Evolutionary conservation across 2,113 vertebrate species (phyloP).

Genomic region (Oceanodroma tethys): DNA sequence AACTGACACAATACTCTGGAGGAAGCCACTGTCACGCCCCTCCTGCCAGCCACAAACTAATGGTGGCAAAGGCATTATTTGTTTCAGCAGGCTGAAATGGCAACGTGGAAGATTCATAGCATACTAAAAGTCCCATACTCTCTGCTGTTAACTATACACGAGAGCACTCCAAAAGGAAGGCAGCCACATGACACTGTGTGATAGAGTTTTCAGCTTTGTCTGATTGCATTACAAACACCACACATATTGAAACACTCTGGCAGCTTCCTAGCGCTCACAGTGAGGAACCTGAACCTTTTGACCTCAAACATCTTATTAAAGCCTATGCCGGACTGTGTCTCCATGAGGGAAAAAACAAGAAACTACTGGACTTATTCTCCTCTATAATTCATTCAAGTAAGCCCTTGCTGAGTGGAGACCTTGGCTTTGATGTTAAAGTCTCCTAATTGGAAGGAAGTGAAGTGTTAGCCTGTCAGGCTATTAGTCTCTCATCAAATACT

Average conservation of each 20-base stretch:
- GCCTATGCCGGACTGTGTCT: constrained; percentile 64
- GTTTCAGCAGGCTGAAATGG: neutral
- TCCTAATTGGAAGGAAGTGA: constrained; percentile 98
- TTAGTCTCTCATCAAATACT: constrained; percentile 91
- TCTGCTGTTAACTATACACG: neutral
- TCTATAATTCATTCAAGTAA: constrained; percentile 86
- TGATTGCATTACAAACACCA: constrained; percentile 71
- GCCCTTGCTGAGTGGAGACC: constrained; percentile 80
- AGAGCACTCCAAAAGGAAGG: constrained; percentile 56
- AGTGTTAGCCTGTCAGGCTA: constrained; percentile 93
- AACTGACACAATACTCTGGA: neutral
- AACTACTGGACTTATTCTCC: constrained; percentile 78
- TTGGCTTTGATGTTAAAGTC: constrained; percentile 89
- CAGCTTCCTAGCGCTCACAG: constrained; percentile 75
- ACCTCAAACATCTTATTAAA: constrained; percentile 86
- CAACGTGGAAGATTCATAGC: neutral
- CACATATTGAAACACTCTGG: constrained; percentile 81
- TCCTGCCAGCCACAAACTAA: neutral
- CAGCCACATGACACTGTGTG: constrained; percentile 25
- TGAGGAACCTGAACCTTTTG: constrained; percentile 76
- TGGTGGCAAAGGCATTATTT: neutral
- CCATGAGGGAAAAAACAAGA: constrained; percentile 63
- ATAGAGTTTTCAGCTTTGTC: constrained; percentile 63
- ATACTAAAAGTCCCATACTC: neutral
- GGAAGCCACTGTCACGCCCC: neutral